Evolutionary conservation across 2,797 vertebrate genomes (phyloP), one percentile per base, ranked within the genome.

Genomic region (Pseudopleuronectes americanus): DNA sequence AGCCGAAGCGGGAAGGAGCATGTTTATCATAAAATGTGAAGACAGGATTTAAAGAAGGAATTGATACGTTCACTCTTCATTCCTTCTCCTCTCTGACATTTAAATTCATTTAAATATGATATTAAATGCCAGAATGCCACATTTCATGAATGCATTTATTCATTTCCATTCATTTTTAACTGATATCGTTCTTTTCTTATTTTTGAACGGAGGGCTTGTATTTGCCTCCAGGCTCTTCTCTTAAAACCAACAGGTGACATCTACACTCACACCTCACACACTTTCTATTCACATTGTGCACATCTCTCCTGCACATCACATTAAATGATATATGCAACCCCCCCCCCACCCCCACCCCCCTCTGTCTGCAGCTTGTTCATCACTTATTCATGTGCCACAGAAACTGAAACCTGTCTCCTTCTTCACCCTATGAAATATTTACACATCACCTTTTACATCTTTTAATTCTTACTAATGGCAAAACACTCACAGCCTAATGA

Each of bases 351-450:
- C 48, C 28, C 57, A 33, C 28, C 16, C 17, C n/a, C 23, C 22
- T 47, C 14, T 66, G 9, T 19, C 55, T 61, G 28, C 52, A 54
- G 57, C 53, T 60, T 23, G n/a, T 12, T 38, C 52, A 84, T 93
- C 21, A 85, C 59, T 92, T 85, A 92, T 91, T 89, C 0, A 93
- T 90, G 76, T 51, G 47, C 33, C 7, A 59, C 67, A 36, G 81
- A 81, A 91, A 64, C 79, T 81, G 86, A 92, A 81, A 89, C 89
- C 89, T 36, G 68, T 64, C 82, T 85, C 75, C 53, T 65, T 78
- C 59, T 65, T n/a, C 54, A n/a, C 19, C 73, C 14, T 21, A 90
- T 93, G 38, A 91, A 93, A 90, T 36, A 91, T 92, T 85, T 48
- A 93, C 67, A 76, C 68, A 1, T 41, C 8, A 8, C 36, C 59